Base-by-base conservation (phyloP, 2,888 invertebrate species). In the Eilema griseolum region DNA sequence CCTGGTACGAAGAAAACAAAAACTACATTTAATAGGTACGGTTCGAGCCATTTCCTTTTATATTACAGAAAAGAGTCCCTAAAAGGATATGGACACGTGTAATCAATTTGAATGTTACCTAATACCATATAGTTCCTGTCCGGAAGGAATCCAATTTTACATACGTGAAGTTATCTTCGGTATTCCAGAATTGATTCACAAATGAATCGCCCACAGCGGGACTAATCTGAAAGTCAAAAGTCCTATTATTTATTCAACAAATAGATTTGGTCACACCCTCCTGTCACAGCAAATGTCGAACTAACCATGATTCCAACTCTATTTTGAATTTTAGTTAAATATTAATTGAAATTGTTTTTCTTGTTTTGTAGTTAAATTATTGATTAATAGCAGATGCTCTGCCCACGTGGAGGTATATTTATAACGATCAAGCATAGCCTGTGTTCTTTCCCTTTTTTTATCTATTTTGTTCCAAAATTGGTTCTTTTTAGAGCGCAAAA, bases 51-150 rank as follows among this genome's bases (percentile, higher is more conserved):
- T 80, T 72, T 71, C 67, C 64, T 77, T 80, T 77, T 81, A 79
- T 74, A 77, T 81, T 80, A 61, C 61, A 69, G 70, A 77, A 79
- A 77, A 80, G 77, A 81, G 74, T 81, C 72, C 70, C 64, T 70
- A 80, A 80, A 81, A 77, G 70, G 80, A 73, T 66, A 78, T 79
- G 74, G 67, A 73, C 81, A 80, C 76, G 70, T 81, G 71, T 70
- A 80, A 80, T 80, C 74, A 80, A 77, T 80, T 79, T 80, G 76
- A 79, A 74, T 77, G 79, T 74, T 69, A 73, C 61, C 73, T 73
- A 77, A 79, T 79, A 77, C 69, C 62, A 46, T 64, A 57, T 72
- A 71, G 73, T 77, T 79, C 71, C 79, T 73, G 72, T 33, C 70
- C 74, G 79, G 67, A 70, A 80, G 66, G 73, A 71, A 46, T 67